Percentiles rank a stretch among this genome's conserved stretches.
Evolutionary conservation across 2,113 vertebrate species (phyloP).

Genomic region (Myodes glareolus): DNA sequence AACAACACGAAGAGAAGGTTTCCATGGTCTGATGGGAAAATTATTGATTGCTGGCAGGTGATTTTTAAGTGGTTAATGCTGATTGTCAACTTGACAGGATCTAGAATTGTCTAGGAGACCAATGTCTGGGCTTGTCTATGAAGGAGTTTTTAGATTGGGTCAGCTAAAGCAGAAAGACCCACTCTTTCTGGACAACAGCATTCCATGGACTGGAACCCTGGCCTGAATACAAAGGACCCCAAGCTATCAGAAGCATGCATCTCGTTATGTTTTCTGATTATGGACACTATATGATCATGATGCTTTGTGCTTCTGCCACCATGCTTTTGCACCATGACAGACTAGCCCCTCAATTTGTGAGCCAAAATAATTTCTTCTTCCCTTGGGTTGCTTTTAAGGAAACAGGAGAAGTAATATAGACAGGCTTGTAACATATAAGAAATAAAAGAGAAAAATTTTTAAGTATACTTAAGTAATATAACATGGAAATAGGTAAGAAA

Average conservation of each 20-base stretch:
- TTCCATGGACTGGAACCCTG: neutral
- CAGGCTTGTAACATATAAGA: neutral
- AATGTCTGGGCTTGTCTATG: no score
- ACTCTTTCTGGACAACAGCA: neutral
- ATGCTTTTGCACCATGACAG: neutral
- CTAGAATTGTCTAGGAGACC: neutral
- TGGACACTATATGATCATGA: neutral
- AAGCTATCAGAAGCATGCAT: neutral
- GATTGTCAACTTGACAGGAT: neutral
- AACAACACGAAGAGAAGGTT: neutral
- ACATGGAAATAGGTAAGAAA: neutral
- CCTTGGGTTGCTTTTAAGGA: neutral
- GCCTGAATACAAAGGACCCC: neutral
- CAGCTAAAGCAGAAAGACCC: neutral
- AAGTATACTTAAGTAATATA: slow-evolving; percentile 29
- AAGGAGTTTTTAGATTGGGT: neutral
- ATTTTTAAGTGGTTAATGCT: neutral
- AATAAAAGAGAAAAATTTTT: neutral
- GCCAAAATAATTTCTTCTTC: neutral
- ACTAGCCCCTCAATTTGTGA: neutral
- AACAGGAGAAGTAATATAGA: neutral
- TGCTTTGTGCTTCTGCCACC: neutral
- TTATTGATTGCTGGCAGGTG: neutral
- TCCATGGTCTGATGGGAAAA: neutral
- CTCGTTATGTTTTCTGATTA: neutral